Conservation (phyloP, 2,797 vertebrate genomes). For the Gymnoscopelus microlampas region DNA sequence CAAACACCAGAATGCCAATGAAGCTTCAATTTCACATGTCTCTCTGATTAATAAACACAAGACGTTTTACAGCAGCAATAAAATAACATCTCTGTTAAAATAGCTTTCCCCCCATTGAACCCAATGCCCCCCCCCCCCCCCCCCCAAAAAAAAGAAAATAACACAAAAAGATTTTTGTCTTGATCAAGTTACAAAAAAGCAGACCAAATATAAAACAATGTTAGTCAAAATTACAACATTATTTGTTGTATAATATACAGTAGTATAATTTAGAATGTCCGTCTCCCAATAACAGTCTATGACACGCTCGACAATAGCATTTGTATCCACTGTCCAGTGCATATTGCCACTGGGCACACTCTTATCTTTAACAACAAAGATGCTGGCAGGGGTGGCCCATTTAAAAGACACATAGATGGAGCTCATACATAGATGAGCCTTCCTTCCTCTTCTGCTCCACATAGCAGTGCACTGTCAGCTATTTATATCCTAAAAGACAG, state of each 20-base stretch:
- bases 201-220: constrained; percentile 10
- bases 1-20: constrained; percentile 66
- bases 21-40: constrained; percentile 51
- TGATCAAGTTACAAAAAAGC: background rate
- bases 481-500: constrained; percentile 77
- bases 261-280: background rate
- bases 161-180: background rate
- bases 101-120: constrained; percentile 37
- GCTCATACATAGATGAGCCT: constrained; percentile 40
- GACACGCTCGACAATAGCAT: background rate
- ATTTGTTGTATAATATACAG: background rate
- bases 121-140: constrained; percentile 30
- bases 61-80: constrained; percentile 46
- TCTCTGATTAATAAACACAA: constrained; percentile 56
- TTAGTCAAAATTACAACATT: background rate
- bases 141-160: background rate
- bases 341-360: constrained; percentile 48
- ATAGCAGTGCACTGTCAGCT: constrained; percentile 79
- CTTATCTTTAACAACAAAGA: constrained; percentile 48
- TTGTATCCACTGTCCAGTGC: background rate
- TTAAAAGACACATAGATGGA: constrained; percentile 53
- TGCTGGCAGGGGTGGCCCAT: constrained; percentile 61
- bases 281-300: background rate
- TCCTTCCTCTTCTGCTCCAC: constrained; percentile 77
- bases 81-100: constrained; percentile 54